Base-by-base conservation (phyloP, 2,797 vertebrate genomes). In the Bryconaethiops microstoma region DNA sequence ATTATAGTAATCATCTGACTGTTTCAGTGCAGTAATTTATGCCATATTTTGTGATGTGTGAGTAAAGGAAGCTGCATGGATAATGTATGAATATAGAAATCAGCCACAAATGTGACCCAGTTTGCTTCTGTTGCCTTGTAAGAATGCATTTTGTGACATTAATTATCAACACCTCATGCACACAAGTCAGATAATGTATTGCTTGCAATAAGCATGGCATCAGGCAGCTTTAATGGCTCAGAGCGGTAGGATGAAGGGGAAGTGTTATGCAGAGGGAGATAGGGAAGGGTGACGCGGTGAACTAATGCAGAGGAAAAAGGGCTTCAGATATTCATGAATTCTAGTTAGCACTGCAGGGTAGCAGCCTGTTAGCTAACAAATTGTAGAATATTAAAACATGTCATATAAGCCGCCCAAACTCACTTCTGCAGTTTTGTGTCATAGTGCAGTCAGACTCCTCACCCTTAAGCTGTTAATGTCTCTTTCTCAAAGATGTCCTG, bases 141-240 rank as follows among this genome's bases (percentile, higher is more conserved):
- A 52, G 79, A 67, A 40, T 48, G 65, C 25, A 67, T 40, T 64
- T 55, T 64, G 55, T 71, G 70, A 63, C 63, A 82, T 77, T 72
- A 73, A 45, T 73, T 71, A 65, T 82, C 80, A 62, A 81, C 55
- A 77, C 48, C 68, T 77, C 68, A 76, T 67, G 82, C 77, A 57
- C 50, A 39, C 59, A 77, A 76, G 65, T 79, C 55, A 39, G 67
- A 72, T 79, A 82, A 74, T 59, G 55, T 67, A 9, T 78, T 21
- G 45, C 65, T 72, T 19, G 65, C 60, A 71, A 23, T 62, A 76
- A 45, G 76, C 17, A 29, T 68, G 55, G 67, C 65, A 62, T 70
- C 62, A 78, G 55, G 77, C 52, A 42, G 14, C 54, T 25, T 60
- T 62, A 60, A 71, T 69, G 60, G 67, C 21, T 48, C 16, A 42